Conservation (phyloP, 2,888 invertebrate species). For the Gortyna flavago region DNA sequence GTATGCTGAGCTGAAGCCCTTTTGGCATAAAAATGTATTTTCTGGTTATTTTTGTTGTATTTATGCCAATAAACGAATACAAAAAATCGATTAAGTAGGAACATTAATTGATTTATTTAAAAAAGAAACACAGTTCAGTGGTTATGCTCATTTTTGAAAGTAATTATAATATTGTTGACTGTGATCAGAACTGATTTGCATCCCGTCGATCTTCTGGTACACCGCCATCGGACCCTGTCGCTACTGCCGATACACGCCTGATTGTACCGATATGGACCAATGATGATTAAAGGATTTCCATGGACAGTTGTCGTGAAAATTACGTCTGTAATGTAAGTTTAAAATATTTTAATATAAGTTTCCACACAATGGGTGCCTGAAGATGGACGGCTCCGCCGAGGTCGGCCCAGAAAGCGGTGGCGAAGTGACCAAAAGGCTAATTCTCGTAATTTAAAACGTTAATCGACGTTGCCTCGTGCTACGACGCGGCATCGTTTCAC, state of each 20-base stretch:
- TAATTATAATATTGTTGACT: background rate
- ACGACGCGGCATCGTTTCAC: too few species aligned
- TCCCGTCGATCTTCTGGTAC: slow-evolving; percentile 13
- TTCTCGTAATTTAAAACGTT: too few species aligned
- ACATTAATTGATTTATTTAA: background rate
- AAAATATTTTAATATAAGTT: background rate
- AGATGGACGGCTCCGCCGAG: too few species aligned
- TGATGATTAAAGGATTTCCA: slow-evolving; percentile 10
- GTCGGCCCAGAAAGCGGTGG: too few species aligned
- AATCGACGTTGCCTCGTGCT: too few species aligned
- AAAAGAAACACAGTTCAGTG: slow-evolving; percentile 3
- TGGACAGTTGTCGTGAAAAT: slow-evolving; percentile 9
- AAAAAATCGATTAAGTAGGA: background rate
- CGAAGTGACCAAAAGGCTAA: too few species aligned
- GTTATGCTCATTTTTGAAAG: slow-evolving; percentile 1
- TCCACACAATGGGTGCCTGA: too few species aligned
- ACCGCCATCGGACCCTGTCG: slow-evolving; percentile 13
- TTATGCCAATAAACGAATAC: background rate
- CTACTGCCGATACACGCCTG: background rate
- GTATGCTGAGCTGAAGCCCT: background rate
- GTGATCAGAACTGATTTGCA: slow-evolving; percentile 23
- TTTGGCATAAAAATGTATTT: background rate
- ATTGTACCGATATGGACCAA: slow-evolving; percentile 15
- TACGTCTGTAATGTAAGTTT: background rate
- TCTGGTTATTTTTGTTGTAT: background rate